Evolutionary conservation across 2,888 invertebrate species (phyloP), one percentile per base, ranked within the genome.

Genomic region (Amaurobius ferox): DNA sequence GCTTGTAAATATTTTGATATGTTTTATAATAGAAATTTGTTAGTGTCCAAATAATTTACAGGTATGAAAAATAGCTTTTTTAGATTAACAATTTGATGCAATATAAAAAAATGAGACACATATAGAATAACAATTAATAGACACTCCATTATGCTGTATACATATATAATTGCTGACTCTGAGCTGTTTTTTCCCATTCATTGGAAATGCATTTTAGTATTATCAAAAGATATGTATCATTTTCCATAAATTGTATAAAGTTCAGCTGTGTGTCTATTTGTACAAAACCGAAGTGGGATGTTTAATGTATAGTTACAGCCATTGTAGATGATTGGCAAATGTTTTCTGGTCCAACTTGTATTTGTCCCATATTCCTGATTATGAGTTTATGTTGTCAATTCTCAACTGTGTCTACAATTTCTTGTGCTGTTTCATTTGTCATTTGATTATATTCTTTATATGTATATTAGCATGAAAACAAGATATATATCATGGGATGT

Each of bases 151-250:
- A 35, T 35, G 35, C 6, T 35, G 13, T 44, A 44, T 35, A 35
- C 35, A 44, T 44, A 16, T 16, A 44, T 44, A 32, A 66, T 32
- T 44, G 66, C 76, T 76, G 76, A 66, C 76, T 76, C 66, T 76
- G 76, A 48, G 11, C 44, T 16, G 2, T 16, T 16, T 16, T 16
- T 5, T 5, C 44, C 44, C 44, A 7, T 44, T 44, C 16, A 2
- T 13, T 44, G 44, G 44, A 44, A 44, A 2, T 44, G 44, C 44
- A 44, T 44, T 44, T 44, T 44, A 16, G 44, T 44, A 44, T 44
- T 44, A 44, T 44, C 2, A 16, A 44, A 16, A 35, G 9, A 35
- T 35, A 35, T n/a, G n/a, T 35, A 2, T 55, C 55, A 16, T 55
- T 55, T 55, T 19, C n/a, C 55, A 44, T 16, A 26, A 35, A 29